Percentiles rank a stretch among this genome's conserved stretches.
Evolutionary conservation across 2,888 invertebrate species (phyloP).

Genomic region (Tiliacea aurago): DNA sequence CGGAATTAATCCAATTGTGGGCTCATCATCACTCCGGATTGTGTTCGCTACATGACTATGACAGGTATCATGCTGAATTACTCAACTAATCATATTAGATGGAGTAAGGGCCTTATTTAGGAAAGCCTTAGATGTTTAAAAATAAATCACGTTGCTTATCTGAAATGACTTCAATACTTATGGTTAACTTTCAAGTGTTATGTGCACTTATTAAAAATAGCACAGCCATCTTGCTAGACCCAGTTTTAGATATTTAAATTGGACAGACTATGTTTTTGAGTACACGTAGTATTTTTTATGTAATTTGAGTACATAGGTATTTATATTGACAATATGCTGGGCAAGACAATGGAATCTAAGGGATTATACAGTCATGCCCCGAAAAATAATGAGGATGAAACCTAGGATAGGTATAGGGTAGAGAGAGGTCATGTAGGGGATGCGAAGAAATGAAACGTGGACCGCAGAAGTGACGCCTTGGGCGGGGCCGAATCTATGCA

Average conservation of each 20-base stretch:
- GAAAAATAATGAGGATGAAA: slow-evolving; percentile 5
- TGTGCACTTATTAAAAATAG: not conserved
- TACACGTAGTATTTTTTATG: not conserved
- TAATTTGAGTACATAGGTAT: not conserved
- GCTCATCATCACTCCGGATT: slow-evolving; percentile 10
- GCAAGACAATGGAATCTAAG: slow-evolving; percentile 1
- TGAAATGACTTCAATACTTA: not conserved
- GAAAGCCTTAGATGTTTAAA: not conserved
- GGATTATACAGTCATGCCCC: slow-evolving; percentile 5
- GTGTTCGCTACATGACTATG: slow-evolving; percentile 12
- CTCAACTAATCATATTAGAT: slow-evolving; percentile 24
- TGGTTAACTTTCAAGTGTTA: not conserved
- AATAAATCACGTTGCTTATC: not conserved
- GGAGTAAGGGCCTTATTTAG: not conserved
- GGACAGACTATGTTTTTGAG: not conserved
- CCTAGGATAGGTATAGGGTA: slow-evolving; percentile 1
- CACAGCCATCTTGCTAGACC: not conserved
- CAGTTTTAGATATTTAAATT: not conserved
- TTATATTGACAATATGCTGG: not conserved
- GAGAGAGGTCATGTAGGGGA: slow-evolving; percentile 3
- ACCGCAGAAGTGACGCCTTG: slow-evolving; percentile 20
- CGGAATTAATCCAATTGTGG: slow-evolving; percentile 26
- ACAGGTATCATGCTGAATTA: slow-evolving; percentile 12
- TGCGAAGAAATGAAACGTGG: slow-evolving; percentile 23
- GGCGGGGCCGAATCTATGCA: slow-evolving; percentile 14